A percentile compares a stretch with the other conserved stretches of the same genome.
Evolutionary conservation across 2,888 invertebrate genomes (phyloP).

Genomic region (Drosophila helvetica): DNA sequence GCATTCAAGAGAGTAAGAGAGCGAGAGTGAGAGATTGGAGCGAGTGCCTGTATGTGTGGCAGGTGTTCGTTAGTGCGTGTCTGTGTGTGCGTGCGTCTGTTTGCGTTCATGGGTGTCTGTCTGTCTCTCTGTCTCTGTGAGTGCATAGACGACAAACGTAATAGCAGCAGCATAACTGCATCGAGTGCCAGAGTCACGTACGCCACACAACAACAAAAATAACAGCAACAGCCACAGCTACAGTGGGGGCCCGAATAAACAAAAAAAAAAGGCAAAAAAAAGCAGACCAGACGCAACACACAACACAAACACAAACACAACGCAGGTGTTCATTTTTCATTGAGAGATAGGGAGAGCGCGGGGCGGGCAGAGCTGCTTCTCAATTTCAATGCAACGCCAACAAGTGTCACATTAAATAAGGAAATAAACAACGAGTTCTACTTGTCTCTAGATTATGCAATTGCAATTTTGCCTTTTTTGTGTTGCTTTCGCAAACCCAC

Average conservation of each 20-base stretch:
- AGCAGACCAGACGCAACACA: conserved; percentile 27
- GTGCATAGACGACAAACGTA: conserved; percentile 71
- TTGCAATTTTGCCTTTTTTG: conserved; percentile 26
- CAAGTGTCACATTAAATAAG: conserved; percentile 79
- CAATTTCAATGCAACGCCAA: conserved; percentile 75
- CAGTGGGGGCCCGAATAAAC: conserved; percentile 26
- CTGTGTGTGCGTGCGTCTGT: conserved; percentile 23
- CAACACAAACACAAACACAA: conserved; percentile 19
- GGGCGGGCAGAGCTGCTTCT: conserved; percentile 55
- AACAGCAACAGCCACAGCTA: conserved; percentile 15
- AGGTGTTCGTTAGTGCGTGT: conserved; percentile 74
- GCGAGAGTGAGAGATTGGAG: conserved; percentile 41
- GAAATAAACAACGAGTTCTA: conserved; percentile 69
- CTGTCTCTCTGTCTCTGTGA: conserved; percentile 32
- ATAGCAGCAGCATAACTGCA: conserved; percentile 77
- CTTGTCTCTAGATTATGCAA: conserved; percentile 53
- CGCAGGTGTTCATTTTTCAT: conserved; percentile 73
- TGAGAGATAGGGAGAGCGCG: conserved; percentile 19
- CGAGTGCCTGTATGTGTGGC: conserved; percentile 52
- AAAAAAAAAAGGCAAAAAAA: conserved; percentile 30
- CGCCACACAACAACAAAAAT: conserved; percentile 55
- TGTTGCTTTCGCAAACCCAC: conserved; percentile 4
- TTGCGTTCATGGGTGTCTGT: no score
- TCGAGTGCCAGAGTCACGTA: conserved; percentile 64
- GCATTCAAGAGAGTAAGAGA: conserved; percentile 29